Evolutionary conservation across 2,113 vertebrate genomes (phyloP).

Genomic region (Amia ocellicauda): DNA sequence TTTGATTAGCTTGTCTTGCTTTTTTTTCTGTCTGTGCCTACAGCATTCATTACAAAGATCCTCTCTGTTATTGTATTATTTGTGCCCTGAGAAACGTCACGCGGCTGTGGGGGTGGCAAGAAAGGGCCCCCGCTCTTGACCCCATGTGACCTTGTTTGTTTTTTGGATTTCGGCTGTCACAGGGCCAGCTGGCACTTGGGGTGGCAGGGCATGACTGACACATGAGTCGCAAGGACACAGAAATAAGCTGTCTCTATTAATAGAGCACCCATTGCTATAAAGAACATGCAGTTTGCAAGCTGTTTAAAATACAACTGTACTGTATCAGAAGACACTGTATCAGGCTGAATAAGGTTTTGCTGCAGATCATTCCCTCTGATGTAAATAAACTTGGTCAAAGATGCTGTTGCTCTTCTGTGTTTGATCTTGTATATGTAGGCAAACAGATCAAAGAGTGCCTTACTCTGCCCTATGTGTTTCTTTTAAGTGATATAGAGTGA

Average conservation of each 20-base stretch:
- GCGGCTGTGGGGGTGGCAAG: background rate
- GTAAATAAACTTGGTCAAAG: too few species aligned
- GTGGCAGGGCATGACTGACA: constrained; percentile 10
- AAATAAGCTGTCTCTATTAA: constrained; percentile 10
- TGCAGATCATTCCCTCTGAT: too few species aligned
- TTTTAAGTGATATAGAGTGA: too few species aligned
- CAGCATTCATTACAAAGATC: background rate
- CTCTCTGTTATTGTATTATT: background rate
- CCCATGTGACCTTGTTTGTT: constrained; percentile 2
- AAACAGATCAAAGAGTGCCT: too few species aligned
- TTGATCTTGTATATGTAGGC: too few species aligned
- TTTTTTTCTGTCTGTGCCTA: background rate
- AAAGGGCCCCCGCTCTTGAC: background rate
- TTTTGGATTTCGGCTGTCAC: background rate
- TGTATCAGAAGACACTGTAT: too few species aligned
- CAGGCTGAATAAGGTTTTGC: too few species aligned
- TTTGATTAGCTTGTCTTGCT: background rate
- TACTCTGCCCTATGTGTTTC: too few species aligned
- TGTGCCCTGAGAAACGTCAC: too few species aligned
- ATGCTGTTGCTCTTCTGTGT: too few species aligned
- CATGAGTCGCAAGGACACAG: background rate
- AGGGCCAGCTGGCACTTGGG: background rate
- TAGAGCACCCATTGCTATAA: background rate
- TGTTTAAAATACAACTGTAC: background rate
- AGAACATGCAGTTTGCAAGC: background rate